Evolutionary conservation across 2,797 vertebrate species (phyloP), one percentile per base, ranked within the genome.

Genomic region (Pseudochromis fuscus): DNA sequence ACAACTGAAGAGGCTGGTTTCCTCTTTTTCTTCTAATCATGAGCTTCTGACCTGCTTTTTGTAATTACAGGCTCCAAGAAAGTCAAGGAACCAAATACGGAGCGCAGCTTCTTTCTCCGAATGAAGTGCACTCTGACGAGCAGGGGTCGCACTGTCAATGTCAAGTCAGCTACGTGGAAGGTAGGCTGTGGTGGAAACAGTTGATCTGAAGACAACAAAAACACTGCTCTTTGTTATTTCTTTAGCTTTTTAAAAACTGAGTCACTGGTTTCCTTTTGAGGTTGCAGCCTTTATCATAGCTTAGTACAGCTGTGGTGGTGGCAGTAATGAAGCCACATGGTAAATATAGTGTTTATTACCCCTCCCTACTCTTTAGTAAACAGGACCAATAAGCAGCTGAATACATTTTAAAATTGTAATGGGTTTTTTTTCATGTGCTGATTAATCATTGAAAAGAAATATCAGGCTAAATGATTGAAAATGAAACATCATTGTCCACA

Each of bases 161-260:
- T 99, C 79, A 99, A 98, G 87, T 99, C 98, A 59, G 98, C 98
- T 67, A 96, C 98, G 0, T 99, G 98, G 98, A 99, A 99, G 96
- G 98, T 97, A 89, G 18, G 79, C 1, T 0, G 0, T 0, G 19
- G 6, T 13, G 25, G 1, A 56, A 3, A 13, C 13, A 4, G 3
- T 15, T 11, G 11, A 11, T 33, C 7, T 18, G 31, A 37, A 59
- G 38, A 2, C 13, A 21, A 19, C 23, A 55, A 16, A 69, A 31
- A 18, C 30, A 7, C 8, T 35, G 37, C 33, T 37, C 53, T 25
- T 56, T 16, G 27, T 70, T 37, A 48, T 37, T 55, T 1, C 18
- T 4, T 37, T 21, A 42, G 52, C 16, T 28, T 7, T 59, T 44
- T 33, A n/a, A 45, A 24, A 50, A 33, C 7, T 7, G 30, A 4